Evolutionary conservation across 2,113 vertebrate species (phyloP).

Genomic region (Rhizomys pruinosus): DNA sequence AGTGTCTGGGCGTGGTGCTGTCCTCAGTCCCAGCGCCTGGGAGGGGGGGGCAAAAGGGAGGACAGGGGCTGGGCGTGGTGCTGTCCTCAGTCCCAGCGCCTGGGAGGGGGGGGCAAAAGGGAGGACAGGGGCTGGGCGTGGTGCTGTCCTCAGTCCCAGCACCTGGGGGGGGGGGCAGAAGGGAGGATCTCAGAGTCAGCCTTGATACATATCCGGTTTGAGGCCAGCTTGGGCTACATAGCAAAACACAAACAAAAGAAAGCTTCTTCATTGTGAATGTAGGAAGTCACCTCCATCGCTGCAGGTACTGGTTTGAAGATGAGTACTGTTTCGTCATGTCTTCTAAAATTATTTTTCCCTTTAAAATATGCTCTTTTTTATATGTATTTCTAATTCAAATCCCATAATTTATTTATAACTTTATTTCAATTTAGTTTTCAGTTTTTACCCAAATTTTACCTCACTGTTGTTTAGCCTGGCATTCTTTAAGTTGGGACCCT

Average conservation of each 20-base stretch:
- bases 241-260: not conserved
- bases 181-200: not conserved
- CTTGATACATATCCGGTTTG: not conserved
- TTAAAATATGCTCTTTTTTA: not conserved
- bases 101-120: not conserved
- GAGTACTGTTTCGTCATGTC: not conserved
- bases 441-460: not conserved
- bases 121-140: not conserved
- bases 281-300: not conserved
- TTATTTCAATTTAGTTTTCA: conserved; percentile 30
- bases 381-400: not conserved
- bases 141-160: too few relatives aligned
- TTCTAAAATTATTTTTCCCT: conserved; percentile 5
- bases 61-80: not conserved
- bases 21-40: too few relatives aligned
- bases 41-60: not conserved
- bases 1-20: not conserved
- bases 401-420: not conserved
- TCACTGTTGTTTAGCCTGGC: not conserved
- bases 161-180: too few relatives aligned
- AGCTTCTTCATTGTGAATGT: not conserved
- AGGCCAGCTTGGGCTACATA: not conserved
- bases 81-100: too few relatives aligned
- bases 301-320: not conserved
- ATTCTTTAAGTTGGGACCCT: not conserved